Evolutionary conservation across 23 tunicate species (phyloP), one percentile per base, ranked within the genome.

Genomic region (Phallusia fumigata): DNA sequence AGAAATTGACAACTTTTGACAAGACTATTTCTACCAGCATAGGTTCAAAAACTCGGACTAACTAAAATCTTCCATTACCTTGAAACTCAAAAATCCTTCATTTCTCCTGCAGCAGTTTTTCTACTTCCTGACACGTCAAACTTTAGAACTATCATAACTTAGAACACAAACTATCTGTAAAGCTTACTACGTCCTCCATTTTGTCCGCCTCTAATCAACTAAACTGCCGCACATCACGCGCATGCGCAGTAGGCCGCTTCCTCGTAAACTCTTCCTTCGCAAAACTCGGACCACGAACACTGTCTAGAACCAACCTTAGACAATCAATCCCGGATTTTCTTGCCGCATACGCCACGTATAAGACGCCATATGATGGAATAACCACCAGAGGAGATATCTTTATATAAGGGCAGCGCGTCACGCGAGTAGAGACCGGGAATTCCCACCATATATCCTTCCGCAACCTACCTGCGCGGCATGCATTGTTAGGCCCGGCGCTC

Each of bases 211-310:
- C 15, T 58, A 16, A 6, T 16, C 69, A 58, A 58, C 16, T 58
- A 58, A 58, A 58, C 69, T 24, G 69, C 69, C 8, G 69, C 28
- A n/a, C n/a, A 10, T 40, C 10, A 40, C 47, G 69, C 69, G 69
- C 69, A 58, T 58, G 69, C 69, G 69, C 69, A 58, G 69, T 58
- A 58, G 28, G 26, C 69, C 1, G 69, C 28, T 58, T 58, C 69
- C 69, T 58, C 28, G 69, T 58, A 22, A 58, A 58, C 28, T 58
- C 69, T 58, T 24, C 69, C 69, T 40, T 58, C 5, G 69, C 69
- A 24, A 6, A 24, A 58, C 28, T 24, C 69, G 69, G 16, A 13
- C 15, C 69, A 58, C 13, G 13, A 22, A 16, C 69, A 58, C 26
- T 11, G 13, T 58, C 15, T 1, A 13, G 16, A 13, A 6, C 2